These are phyloP conservation scores for Escarpia spicata DNA, from an alignment of 2,888 invertebrate genomes.

Conservation along the genomic window DNA sequence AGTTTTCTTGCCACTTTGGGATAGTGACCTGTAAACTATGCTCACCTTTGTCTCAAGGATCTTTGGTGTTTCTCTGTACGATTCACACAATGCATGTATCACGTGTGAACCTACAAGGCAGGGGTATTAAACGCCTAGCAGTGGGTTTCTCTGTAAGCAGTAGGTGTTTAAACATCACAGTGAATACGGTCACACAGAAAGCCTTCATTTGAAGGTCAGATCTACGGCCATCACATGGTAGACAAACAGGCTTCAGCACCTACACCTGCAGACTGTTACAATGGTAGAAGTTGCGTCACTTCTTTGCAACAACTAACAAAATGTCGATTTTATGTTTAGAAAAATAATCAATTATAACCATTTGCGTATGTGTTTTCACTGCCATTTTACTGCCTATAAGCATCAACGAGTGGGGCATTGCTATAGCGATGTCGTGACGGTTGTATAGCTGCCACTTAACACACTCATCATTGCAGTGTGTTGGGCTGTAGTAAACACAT, in stretches of 20 bases:
- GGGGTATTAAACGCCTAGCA: no score
- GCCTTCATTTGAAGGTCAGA: background rate
- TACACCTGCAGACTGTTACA: background rate
- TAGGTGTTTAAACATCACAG: no score
- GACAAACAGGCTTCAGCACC: background rate
- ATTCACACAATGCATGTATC: no score
- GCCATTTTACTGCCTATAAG: background rate
- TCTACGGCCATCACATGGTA: background rate
- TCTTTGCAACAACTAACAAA: background rate
- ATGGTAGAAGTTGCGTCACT: background rate
- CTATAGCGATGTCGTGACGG: background rate
- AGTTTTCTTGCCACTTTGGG: no score
- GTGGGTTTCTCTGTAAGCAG: no score
- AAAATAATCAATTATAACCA: background rate
- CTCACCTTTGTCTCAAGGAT: no score
- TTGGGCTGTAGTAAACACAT: background rate
- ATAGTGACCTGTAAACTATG: no score
- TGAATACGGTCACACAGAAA: no score
- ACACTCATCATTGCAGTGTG: background rate
- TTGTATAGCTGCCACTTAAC: background rate
- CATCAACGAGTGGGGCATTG: background rate
- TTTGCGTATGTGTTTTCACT: background rate
- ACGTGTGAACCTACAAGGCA: no score
- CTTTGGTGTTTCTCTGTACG: no score
- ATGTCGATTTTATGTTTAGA: background rate